A percentile compares a stretch with the other conserved stretches of the same genome.
Evolutionary conservation across 2,888 invertebrate species (phyloP).

Genomic region (Erannis defoliaria): DNA sequence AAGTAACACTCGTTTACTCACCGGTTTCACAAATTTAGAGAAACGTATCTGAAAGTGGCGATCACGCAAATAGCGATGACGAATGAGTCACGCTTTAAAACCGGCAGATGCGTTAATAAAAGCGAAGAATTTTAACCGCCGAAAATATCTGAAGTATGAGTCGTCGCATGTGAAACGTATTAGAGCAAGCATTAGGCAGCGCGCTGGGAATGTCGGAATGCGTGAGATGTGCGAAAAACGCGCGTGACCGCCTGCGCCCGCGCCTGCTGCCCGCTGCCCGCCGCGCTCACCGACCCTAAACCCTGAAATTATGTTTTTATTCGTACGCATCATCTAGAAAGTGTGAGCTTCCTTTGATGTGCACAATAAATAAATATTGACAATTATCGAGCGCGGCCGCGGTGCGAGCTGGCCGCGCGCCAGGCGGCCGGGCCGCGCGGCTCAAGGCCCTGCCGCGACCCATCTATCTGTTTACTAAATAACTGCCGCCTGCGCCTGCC

Average conservation of each 20-base stretch:
- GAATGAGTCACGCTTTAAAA: slow-evolving; percentile 48
- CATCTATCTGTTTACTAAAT: too few relatives aligned
- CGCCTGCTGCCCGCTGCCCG: slow-evolving; percentile 16
- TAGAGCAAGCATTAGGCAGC: slow-evolving; percentile 17
- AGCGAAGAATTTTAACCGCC: slow-evolving; percentile 54
- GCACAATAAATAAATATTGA: too few relatives aligned
- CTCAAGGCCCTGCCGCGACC: too few relatives aligned
- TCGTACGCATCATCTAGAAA: too few relatives aligned
- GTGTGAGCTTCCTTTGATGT: too few relatives aligned
- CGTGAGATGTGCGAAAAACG: slow-evolving; percentile 17
- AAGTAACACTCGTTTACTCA: slow-evolving; percentile 5
- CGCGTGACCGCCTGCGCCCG: too few relatives aligned
- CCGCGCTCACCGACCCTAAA: neutral
- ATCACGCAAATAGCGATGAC: slow-evolving; percentile 28
- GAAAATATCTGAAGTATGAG: slow-evolving; percentile 56
- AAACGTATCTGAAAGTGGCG: neutral
- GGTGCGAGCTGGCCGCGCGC: too few relatives aligned
- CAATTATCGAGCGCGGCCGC: too few relatives aligned
- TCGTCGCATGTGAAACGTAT: slow-evolving; percentile 51
- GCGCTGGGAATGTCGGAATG: slow-evolving; percentile 27
- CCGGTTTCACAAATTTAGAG: neutral
- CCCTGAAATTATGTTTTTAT: too few relatives aligned
- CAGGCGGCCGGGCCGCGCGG: too few relatives aligned
- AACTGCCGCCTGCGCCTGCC: too few relatives aligned
- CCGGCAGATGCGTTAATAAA: slow-evolving; percentile 46